Conservation (phyloP, 2,113 vertebrate genomes). For the Nothoprocta perdicaria region DNA sequence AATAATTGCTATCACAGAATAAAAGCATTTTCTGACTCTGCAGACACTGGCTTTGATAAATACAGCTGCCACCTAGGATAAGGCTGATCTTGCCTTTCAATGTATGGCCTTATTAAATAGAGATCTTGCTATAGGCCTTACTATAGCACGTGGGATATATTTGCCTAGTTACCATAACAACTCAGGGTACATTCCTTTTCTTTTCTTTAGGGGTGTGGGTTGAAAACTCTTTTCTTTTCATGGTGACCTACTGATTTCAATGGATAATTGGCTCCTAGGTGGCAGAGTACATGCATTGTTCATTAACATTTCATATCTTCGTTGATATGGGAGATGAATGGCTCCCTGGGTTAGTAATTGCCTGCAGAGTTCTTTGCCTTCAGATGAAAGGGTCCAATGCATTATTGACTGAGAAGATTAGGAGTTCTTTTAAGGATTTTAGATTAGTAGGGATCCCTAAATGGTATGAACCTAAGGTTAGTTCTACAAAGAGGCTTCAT, state of each 20-base stretch:
- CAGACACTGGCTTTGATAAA: conserved; percentile 73
- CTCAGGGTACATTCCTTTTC: not conserved
- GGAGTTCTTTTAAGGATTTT: conserved; percentile 42
- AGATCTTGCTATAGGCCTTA: conserved; percentile 54
- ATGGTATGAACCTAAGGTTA: conserved; percentile 19
- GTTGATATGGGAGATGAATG: conserved; percentile 49
- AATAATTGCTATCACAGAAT: conserved; percentile 68
- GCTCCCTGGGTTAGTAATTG: conserved; percentile 26
- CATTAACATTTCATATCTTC: conserved; percentile 56
- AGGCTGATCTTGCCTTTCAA: conserved; percentile 70
- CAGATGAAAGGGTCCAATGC: conserved; percentile 47
- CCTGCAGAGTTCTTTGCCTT: conserved; percentile 31
- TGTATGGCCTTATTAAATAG: conserved; percentile 70
- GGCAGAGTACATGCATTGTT: not conserved
- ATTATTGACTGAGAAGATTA: conserved; percentile 21
- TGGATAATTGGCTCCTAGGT: not conserved
- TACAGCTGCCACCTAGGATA: conserved; percentile 67
- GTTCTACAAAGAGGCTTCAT: not conserved
- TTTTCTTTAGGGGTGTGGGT: not conserved
- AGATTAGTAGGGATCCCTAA: conserved; percentile 25
- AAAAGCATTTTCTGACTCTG: conserved; percentile 69
- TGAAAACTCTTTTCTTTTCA: conserved; percentile 13
- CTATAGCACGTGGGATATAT: conserved; percentile 13
- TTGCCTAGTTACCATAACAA: conserved; percentile 30
- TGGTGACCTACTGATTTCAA: not conserved